Percentiles rank a stretch among this genome's conserved stretches.
Evolutionary conservation across 2,113 vertebrate genomes (phyloP).

Genomic region (Etheostoma spectabile): DNA sequence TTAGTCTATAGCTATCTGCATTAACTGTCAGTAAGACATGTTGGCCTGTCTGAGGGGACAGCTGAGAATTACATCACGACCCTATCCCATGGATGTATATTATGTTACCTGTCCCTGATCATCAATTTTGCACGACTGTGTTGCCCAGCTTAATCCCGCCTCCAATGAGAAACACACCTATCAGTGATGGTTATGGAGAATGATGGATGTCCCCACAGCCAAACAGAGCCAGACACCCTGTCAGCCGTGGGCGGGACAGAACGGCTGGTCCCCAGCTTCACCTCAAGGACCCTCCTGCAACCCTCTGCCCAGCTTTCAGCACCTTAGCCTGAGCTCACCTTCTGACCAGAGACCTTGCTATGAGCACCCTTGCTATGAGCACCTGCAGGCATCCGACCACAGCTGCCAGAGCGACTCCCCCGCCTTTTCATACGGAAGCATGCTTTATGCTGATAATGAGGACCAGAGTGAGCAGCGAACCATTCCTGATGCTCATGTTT

Average conservation of each 20-base stretch:
- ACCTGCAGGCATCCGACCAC: too few relatives aligned
- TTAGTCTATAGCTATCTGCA: background rate
- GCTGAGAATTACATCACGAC: background rate
- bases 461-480: background rate
- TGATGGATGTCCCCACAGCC: conserved; percentile 74
- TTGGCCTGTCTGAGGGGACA: background rate
- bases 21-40: background rate
- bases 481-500: background rate
- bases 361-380: background rate
- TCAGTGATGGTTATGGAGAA: conserved; percentile 48
- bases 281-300: conserved; percentile 25
- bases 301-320: conserved; percentile 57
- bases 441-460: background rate
- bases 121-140: background rate
- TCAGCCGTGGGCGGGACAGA: conserved; percentile 69
- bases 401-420: too few relatives aligned
- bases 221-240: conserved; percentile 64
- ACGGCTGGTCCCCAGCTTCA: conserved; percentile 53
- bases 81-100: too few relatives aligned
- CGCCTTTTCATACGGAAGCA: too few relatives aligned
- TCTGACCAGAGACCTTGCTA: conserved; percentile 33
- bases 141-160: conserved; percentile 9
- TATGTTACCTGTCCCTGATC: background rate
- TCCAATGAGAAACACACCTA: background rate
- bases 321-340: conserved; percentile 42